A percentile compares a stretch with the other conserved stretches of the same genome.
Evolutionary conservation across 2,888 invertebrate genomes (phyloP).

Genomic region (Apeira syringaria): DNA sequence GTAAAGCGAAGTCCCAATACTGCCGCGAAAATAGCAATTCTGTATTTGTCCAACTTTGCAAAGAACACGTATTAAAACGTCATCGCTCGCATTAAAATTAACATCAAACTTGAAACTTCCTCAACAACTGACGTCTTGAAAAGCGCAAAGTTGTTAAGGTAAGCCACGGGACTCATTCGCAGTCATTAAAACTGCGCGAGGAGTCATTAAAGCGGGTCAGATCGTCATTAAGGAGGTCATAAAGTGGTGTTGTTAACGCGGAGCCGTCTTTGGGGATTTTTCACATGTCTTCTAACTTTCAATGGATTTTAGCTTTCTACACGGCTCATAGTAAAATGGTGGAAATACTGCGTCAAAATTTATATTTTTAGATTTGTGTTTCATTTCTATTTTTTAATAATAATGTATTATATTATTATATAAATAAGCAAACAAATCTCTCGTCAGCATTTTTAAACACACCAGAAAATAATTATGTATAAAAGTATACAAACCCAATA

Average conservation of each 20-base stretch:
- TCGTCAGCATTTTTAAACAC: no score
- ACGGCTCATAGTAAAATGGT: no score
- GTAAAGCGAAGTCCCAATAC: no score
- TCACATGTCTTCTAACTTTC: constrained; percentile 20
- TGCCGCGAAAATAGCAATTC: no score
- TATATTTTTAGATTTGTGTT: no score
- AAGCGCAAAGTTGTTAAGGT: constrained; percentile 54
- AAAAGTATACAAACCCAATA: no score
- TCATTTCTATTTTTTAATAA: no score
- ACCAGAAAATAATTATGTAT: no score
- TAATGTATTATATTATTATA: no score
- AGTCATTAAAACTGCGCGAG: constrained; percentile 58
- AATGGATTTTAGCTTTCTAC: constrained; percentile 10
- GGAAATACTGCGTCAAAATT: no score
- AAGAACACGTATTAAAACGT: background rate
- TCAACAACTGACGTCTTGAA: constrained; percentile 20
- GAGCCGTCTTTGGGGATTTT: constrained; percentile 29
- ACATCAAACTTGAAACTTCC: constrained; percentile 5
- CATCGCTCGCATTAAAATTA: constrained; percentile 11
- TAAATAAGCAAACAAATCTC: no score
- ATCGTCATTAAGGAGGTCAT: constrained; percentile 50
- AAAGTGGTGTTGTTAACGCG: constrained; percentile 28
- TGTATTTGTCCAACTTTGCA: no score
- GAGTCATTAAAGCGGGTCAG: constrained; percentile 59
- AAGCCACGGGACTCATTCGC: constrained; percentile 52